These are phyloP conservation scores for Galerucella calmariensis DNA, from an alignment of 2,888 invertebrate species.

Conservation along the genomic window DNA sequence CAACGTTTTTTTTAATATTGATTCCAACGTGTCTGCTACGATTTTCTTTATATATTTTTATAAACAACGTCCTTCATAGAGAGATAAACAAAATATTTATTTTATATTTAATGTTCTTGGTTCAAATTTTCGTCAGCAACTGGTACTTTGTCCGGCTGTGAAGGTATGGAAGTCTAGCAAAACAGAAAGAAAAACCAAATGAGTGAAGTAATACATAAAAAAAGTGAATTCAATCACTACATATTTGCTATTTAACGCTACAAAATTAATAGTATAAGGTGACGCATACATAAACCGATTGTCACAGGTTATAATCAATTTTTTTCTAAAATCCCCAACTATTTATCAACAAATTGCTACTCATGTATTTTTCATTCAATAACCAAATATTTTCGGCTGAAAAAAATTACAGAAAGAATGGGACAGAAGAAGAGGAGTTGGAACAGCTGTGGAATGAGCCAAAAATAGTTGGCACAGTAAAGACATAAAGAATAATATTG, in stretches of 20 bases:
- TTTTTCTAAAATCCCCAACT: background rate
- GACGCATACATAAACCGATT: background rate
- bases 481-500: no score
- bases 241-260: constrained; percentile 21
- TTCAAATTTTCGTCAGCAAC: constrained; percentile 82
- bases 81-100: constrained; percentile 38
- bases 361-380: no score
- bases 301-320: background rate
- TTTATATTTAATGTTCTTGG: constrained; percentile 67
- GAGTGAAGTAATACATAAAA: background rate
- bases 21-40: constrained; percentile 18
- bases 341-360: no score
- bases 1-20: constrained; percentile 27
- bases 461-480: no score
- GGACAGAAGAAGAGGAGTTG: no score
- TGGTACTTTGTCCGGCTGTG: constrained; percentile 65
- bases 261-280: background rate
- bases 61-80: constrained; percentile 35
- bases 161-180: constrained; percentile 78
- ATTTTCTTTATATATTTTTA: constrained; percentile 1
- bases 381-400: no score
- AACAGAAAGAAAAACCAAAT: constrained; percentile 53
- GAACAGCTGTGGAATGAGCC: no score
- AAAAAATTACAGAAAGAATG: no score
- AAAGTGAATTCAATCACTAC: constrained; percentile 17